phyloP scores from a whole-genome alignment of 2,113 vertebrate genomes.

The Pandion haliaetus region DNA sequence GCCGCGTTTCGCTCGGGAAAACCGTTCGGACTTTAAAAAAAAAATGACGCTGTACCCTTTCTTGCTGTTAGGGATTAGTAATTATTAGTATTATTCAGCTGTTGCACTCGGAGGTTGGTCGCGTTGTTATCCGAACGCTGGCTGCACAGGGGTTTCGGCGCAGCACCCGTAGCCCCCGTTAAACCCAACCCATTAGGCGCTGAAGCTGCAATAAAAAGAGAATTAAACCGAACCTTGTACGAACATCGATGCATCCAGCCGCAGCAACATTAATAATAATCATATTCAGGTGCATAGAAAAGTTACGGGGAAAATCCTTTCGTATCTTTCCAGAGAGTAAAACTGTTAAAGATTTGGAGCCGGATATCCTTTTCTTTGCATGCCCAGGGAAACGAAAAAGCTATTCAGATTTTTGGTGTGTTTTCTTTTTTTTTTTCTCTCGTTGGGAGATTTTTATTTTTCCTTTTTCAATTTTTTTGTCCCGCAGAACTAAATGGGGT shows the following conservation, averaged over 20 bases:
- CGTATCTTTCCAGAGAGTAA: background rate
- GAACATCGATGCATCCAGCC: background rate
- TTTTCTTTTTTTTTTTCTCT: accelerated
- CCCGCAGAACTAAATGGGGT: background rate
- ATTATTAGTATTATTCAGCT: background rate
- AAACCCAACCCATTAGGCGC: background rate
- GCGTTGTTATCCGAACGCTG: background rate
- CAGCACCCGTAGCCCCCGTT: background rate
- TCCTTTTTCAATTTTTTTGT: no score
- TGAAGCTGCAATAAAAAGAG: background rate
- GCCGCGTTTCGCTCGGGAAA: background rate
- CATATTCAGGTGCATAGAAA: background rate
- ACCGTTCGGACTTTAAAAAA: background rate
- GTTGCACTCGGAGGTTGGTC: background rate
- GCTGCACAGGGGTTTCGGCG: background rate
- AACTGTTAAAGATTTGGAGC: background rate
- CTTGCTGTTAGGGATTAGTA: background rate
- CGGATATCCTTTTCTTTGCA: background rate
- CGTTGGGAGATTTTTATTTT: no score
- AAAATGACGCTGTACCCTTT: background rate
- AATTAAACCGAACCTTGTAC: background rate
- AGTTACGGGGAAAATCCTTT: background rate
- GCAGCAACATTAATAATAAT: background rate
- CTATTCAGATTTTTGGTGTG: background rate
- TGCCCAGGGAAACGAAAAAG: background rate